Base-by-base conservation (phyloP, 2,888 invertebrate genomes). In the Heliconius charithonia region DNA sequence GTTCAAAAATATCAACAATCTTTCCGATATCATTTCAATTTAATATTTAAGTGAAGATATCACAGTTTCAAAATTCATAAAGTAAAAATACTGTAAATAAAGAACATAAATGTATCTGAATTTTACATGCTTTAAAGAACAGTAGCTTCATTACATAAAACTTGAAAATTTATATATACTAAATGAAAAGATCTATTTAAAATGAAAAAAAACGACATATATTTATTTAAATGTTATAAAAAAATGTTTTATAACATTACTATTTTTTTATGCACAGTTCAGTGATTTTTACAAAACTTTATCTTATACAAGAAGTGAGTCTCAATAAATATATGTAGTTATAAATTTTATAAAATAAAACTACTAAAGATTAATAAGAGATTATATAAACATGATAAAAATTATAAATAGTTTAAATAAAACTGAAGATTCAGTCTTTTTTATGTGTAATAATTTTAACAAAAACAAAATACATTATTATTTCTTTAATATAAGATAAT, bases 31-130 rank as follows among this genome's bases (percentile, higher is more conserved):
- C 16, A 16, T 45, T 45, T 45, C 69, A 88, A 85, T 90, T 88
- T 90, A 91, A 89, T 90, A 89, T 74, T 74, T 27, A 27, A 72
- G 69, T 84, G 89, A 89, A 90, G 88, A 89, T 91, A 92, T 91
- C 91, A 91, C 89, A 92, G 88, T 83, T 81, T 85, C 86, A 87
- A 63, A 70, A 72, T 65, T 56, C 25, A 74, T 22, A 7, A 59
- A 67, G 69, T 32, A 32, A 51, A 72, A 29, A 32, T 59, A 51
- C 2, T 72, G 37, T 25, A 27, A 45, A 59, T 45, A 45, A 45
- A 45, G 16, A 45, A 16, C 16, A 37, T 37, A 45, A 45, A 45
- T 1, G 13, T 4, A 45, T 45, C 16, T 45, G 4, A 45, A 45
- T 16, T 45, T 16, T 45, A 16, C 16, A 45, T 16, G 45, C 4